phyloP scores from a whole-genome alignment of 2,797 vertebrate genomes.

The Chanos chanos region DNA sequence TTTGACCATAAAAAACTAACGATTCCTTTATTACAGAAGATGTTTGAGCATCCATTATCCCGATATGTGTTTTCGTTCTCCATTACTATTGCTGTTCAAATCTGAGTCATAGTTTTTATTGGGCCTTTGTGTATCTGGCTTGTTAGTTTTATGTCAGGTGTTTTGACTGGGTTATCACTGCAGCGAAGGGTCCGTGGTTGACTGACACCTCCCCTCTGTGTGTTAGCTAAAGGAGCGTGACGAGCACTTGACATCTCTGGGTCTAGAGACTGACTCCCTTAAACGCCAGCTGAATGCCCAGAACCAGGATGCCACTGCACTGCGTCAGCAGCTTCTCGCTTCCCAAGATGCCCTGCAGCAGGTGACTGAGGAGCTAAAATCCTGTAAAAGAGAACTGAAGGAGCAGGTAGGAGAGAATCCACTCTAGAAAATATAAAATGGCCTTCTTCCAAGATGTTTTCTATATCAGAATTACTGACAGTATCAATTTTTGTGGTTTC shows the following conservation, averaged over 20 bases:
- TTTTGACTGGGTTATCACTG: no score
- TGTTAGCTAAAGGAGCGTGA: slow-evolving; percentile 39
- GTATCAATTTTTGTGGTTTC: background rate
- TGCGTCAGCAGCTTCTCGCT: slow-evolving; percentile 37
- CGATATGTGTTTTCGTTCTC: background rate
- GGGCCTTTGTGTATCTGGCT: no score
- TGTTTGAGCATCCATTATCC: background rate
- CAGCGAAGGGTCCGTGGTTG: background rate
- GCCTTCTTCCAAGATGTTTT: no score
- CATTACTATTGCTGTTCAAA: background rate
- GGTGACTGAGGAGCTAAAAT: slow-evolving; percentile 29
- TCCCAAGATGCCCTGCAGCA: slow-evolving; percentile 49
- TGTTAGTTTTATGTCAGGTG: no score
- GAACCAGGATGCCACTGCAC: slow-evolving; percentile 24
- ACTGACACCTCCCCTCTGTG: background rate
- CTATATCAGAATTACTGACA: no score
- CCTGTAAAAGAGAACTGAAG: slow-evolving; percentile 23
- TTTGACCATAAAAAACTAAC: background rate
- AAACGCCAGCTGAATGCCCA: slow-evolving; percentile 21
- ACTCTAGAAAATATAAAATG: no score
- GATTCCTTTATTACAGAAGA: background rate
- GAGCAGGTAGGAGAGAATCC: slow-evolving; percentile 34
- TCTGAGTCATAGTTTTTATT: slow-evolving; percentile 5
- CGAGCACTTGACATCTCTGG: slow-evolving; percentile 18
- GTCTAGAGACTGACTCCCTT: slow-evolving; percentile 14